Conservation (phyloP, 2,797 vertebrate genomes). For the Schizopygopsis pylzovi region DNA sequence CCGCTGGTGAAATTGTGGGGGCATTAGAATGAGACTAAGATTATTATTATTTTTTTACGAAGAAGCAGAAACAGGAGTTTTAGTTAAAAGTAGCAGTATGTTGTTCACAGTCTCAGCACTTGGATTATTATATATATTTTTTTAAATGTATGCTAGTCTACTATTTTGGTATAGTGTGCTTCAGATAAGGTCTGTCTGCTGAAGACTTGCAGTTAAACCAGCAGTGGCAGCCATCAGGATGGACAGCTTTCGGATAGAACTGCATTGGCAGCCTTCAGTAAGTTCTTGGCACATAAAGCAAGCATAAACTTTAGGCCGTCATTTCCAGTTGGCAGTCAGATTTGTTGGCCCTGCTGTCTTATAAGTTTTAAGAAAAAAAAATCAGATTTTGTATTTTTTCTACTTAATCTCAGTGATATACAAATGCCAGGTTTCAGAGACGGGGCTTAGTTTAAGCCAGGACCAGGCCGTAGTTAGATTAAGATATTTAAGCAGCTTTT, state of each 20-base stretch:
- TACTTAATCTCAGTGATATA: neutral
- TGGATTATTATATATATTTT: neutral
- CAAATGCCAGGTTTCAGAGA: neutral
- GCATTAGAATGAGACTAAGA: constrained; percentile 26
- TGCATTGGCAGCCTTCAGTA: neutral
- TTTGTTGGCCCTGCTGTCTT: neutral
- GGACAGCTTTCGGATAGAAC: neutral
- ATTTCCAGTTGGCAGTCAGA: neutral
- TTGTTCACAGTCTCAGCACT: neutral
- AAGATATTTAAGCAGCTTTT: too few species aligned
- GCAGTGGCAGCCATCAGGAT: neutral
- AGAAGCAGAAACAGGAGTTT: neutral
- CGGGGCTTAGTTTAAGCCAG: too few species aligned
- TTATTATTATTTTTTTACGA: neutral
- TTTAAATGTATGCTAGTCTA: neutral
- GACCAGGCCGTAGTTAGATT: too few species aligned
- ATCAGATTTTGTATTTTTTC: neutral
- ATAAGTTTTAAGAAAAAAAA: neutral
- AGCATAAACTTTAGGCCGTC: neutral
- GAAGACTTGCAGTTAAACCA: neutral
- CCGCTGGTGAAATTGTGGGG: constrained; percentile 26
- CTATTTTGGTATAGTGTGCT: neutral
- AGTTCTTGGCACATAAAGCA: neutral
- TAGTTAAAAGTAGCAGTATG: neutral
- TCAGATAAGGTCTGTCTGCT: neutral